Percentiles rank a stretch among this genome's conserved stretches.
phyloP scores from a whole-genome alignment of 2,113 vertebrate genomes.

The Platichthys flesus region DNA sequence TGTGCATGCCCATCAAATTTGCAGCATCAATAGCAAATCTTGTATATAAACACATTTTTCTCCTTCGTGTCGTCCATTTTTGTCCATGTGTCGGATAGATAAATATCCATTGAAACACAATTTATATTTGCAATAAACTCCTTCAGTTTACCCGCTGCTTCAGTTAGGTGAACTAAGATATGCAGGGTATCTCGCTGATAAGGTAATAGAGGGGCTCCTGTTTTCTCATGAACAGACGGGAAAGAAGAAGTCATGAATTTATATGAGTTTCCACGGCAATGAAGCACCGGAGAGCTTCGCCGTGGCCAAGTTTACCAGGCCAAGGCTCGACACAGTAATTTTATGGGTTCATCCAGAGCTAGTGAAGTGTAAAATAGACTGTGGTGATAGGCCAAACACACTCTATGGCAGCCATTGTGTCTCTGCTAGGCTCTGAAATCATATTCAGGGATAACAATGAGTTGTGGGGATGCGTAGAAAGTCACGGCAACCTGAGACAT shows the following conservation, averaged over 20 bases:
- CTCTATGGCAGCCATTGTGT: slow-evolving; percentile 62
- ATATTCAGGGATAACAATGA: slow-evolving; percentile 63
- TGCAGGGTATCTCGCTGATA: slow-evolving; percentile 34
- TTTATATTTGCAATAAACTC: slow-evolving; percentile 20
- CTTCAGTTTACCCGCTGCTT: slow-evolving; percentile 1
- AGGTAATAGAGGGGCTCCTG: slow-evolving; percentile 40
- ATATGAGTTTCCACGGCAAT: slow-evolving; percentile 70
- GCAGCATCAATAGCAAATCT: slow-evolving; percentile 18
- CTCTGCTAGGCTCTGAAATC: slow-evolving; percentile 65
- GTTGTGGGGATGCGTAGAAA: slow-evolving; percentile 39
- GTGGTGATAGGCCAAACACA: slow-evolving; percentile 67
- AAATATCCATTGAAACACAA: slow-evolving; percentile 4
- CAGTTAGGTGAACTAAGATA: slow-evolving; percentile 28
- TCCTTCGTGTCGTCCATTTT: neutral
- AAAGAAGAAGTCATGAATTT: slow-evolving; percentile 76
- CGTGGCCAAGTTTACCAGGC: slow-evolving; percentile 64
- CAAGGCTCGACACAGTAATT: slow-evolving; percentile 56
- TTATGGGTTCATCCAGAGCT: slow-evolving; percentile 77
- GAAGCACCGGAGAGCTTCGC: slow-evolving; percentile 40
- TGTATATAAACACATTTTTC: neutral
- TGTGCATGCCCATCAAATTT: slow-evolving; percentile 54
- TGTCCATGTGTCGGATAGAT: slow-evolving; percentile 9
- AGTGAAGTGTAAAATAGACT: slow-evolving; percentile 83
- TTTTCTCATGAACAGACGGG: slow-evolving; percentile 58
- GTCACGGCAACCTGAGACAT: slow-evolving; percentile 23